Evolutionary conservation across 2,113 vertebrate genomes (phyloP), one percentile per base, ranked within the genome.

Genomic region (Centrocercus urophasianus): DNA sequence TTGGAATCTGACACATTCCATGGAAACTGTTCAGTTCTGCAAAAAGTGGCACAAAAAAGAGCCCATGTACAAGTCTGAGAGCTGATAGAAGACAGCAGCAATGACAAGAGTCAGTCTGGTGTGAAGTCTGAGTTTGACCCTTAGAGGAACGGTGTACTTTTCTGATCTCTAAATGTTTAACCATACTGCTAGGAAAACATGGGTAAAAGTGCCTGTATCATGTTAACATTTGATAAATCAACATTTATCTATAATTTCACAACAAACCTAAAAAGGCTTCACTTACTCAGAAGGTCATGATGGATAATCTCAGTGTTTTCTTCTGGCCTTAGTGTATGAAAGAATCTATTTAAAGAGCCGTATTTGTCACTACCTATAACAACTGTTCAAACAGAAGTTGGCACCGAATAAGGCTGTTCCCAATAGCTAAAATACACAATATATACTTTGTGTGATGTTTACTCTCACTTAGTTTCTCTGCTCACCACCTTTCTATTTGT

Each of bases 111-210:
- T 69, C 66, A 76, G 18, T 60, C 45, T 87, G 30, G 25, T 73
- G 47, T 89, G 83, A 60, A 77, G 75, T 82, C 11, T 72, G 43
- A 77, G 83, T 90, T 91, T 88, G 36, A 79, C 30, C 36, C 64
- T 85, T 69, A 66, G 15, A 59, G 30, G 40, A 40, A n/a, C 22
- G 24, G 15, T 30, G 8, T 60, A 42, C 24, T 47, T 86, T 84
- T 56, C 32, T 78, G 22, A 83, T 86, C n/a, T 89, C 67, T 70
- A 48, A 47, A 80, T 32, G 11, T 74, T 86, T 77, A 74, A 74
- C 61, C 28, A 38, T 2, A 50, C 50, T 71, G 56, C 30, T 83
- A 70, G 36, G 77, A 83, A 88, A 88, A 63, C 0, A 36, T 25
- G 34, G 38, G 28, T 74, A 75, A 89, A 93, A 91, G 81, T 56